phyloP scores from a whole-genome alignment of 2,888 invertebrate genomes.

The Eilema depressum region DNA sequence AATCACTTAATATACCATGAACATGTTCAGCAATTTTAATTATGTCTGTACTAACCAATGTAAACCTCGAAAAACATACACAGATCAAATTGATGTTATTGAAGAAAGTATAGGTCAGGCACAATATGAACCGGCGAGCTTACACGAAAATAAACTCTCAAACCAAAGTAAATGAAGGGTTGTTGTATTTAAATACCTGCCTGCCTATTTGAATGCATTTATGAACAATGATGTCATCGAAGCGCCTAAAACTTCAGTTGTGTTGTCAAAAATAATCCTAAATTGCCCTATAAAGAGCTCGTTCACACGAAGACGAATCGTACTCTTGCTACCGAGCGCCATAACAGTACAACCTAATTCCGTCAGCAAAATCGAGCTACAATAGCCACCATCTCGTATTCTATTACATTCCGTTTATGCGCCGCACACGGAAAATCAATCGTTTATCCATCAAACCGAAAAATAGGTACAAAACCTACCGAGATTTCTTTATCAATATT shows the following conservation, averaged over 20 bases:
- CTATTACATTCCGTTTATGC: slow-evolving; percentile 42
- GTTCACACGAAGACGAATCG: too few relatives aligned
- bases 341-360: slow-evolving; percentile 29
- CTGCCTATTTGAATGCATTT: too few relatives aligned
- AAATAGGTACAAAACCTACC: slow-evolving; percentile 40
- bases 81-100: background rate
- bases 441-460: slow-evolving; percentile 42
- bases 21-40: too few relatives aligned
- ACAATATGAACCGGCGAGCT: background rate
- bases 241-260: background rate
- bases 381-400: slow-evolving; percentile 46
- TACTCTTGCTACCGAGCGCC: too few relatives aligned
- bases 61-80: background rate
- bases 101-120: background rate
- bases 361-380: slow-evolving; percentile 53
- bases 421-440: slow-evolving; percentile 41
- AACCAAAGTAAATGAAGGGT: background rate
- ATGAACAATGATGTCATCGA: background rate
- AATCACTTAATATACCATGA: too few relatives aligned
- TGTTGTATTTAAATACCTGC: background rate
- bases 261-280: background rate
- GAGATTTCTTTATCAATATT: slow-evolving; percentile 46
- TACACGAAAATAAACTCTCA: background rate
- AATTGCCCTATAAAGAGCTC: background rate
- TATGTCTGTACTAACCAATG: too few relatives aligned